phyloP scores from a whole-genome alignment of 2,888 invertebrate genomes.

The Hypena proboscidalis region DNA sequence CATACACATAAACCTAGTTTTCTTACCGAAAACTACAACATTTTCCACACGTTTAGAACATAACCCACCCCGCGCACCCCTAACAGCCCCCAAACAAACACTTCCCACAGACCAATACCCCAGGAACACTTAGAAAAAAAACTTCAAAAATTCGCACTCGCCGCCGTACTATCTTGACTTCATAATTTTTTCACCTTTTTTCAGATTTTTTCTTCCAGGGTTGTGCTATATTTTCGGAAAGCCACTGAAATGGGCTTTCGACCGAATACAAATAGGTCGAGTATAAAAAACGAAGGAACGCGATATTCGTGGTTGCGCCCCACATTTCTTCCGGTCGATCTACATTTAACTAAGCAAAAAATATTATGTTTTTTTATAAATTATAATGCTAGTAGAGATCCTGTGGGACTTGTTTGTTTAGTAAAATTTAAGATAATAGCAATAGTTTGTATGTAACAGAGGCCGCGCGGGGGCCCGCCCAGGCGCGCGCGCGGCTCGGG shows the following conservation, averaged over 20 bases:
- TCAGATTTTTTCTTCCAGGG: constrained; percentile 31
- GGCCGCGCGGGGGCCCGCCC: constrained; percentile 61
- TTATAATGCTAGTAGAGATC: constrained; percentile 37
- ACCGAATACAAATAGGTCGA: constrained; percentile 38
- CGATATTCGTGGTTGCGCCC: constrained; percentile 28
- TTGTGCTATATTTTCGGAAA: constrained; percentile 33
- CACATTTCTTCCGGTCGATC: constrained; percentile 31
- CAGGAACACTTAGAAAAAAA: constrained; percentile 62
- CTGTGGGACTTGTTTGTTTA: constrained; percentile 33
- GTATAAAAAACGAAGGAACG: constrained; percentile 21
- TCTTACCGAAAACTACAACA: constrained; percentile 63
- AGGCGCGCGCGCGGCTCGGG: constrained; percentile 59
- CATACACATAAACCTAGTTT: constrained; percentile 68
- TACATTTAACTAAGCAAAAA: constrained; percentile 22
- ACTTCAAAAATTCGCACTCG: constrained; percentile 59
- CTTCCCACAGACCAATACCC: constrained; percentile 12
- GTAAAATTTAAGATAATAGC: constrained; percentile 47
- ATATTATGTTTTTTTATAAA: constrained; percentile 53
- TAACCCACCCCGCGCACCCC: constrained; percentile 65
- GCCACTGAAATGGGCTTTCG: constrained; percentile 47
- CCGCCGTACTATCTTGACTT: constrained; percentile 42
- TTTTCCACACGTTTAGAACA: constrained; percentile 74
- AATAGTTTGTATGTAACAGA: constrained; percentile 21
- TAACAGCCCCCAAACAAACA: constrained; percentile 37
- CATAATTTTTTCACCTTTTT: constrained; percentile 50